phyloP scores from a whole-genome alignment of 2,888 invertebrate genomes.

The Ophioninae sp. region DNA sequence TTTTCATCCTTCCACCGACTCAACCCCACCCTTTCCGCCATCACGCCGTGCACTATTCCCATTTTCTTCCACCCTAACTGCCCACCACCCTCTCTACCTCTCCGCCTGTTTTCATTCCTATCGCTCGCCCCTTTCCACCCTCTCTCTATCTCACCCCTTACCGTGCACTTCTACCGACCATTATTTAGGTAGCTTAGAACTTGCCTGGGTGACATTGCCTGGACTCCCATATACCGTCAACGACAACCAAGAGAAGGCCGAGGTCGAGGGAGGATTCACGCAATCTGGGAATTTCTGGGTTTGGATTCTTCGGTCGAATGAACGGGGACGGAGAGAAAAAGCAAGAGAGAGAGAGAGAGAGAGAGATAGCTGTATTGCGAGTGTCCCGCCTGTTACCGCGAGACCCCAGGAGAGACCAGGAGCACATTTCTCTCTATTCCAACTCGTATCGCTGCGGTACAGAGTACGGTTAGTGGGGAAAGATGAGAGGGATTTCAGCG shows the following conservation, averaged over 20 bases:
- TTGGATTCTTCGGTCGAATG: constrained; percentile 69
- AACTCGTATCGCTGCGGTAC: constrained; percentile 54
- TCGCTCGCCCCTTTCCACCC: constrained; percentile 38
- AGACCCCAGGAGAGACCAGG: constrained; percentile 49
- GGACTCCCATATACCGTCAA: constrained; percentile 59
- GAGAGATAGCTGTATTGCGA: constrained; percentile 23
- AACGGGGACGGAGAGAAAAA: constrained; percentile 11
- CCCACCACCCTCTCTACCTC: constrained; percentile 42
- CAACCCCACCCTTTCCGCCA: constrained; percentile 39
- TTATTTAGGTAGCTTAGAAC: constrained; percentile 80
- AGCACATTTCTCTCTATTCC: constrained; percentile 49
- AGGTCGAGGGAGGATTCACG: constrained; percentile 44
- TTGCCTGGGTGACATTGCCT: constrained; percentile 75
- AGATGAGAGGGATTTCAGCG: constrained; percentile 52
- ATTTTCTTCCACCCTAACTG: constrained; percentile 46
- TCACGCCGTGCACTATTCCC: constrained; percentile 51
- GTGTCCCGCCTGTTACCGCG: constrained; percentile 28
- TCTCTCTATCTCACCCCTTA: constrained; percentile 65
- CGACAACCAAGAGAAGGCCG: constrained; percentile 45
- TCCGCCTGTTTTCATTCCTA: constrained; percentile 18
- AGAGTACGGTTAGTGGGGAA: constrained; percentile 54
- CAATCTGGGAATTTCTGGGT: constrained; percentile 73
- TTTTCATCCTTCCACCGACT: constrained; percentile 60
- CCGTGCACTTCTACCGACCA: constrained; percentile 78
- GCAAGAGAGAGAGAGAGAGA: constrained; percentile 29